Base-by-base conservation (phyloP, 2,888 invertebrate species). In the Poecilus cupreus region DNA sequence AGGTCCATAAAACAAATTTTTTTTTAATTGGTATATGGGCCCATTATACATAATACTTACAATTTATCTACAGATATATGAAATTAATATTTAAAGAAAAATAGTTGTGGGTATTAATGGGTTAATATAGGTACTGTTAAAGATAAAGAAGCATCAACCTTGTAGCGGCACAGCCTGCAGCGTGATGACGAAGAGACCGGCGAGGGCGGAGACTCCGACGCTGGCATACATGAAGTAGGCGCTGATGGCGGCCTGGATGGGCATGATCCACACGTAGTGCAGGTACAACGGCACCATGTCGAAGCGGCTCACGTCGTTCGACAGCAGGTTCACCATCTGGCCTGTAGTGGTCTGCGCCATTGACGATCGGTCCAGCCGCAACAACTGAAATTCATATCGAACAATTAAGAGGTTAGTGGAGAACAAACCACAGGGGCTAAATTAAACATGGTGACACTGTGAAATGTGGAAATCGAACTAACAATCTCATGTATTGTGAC, bases 281-380 rank as follows among this genome's bases (percentile, higher is more conserved):
- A 96, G 88, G 86, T 93, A 93, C 72, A 93, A 85, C 18, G 94
- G 91, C 20, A 93, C 92, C 88, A 93, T 88, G 86, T 96, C 96
- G 87, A 96, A 96, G 83, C 96, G 91, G 85, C 93, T 93, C 1
- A 96, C 96, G 87, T 97, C 97, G 85, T 96, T 96, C 0, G 96
- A 96, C 89, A 97, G 91, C 80, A 97, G 88, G 88, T 96, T 97
- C 64, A 96, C 93, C 85, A 97, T 93, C 88, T 96, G 94, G 0
- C 96, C 96, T 84, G 94, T 88, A 88, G 97, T 95, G 0, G 97
- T 96, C 86, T 96, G 93, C 0, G 95, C 94, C 46, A 97, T 88
- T 0, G 97, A 94, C 0, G 91, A 91, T 85, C 92, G 92, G 85
- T 93, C 94, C 46, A 95, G 88, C 82, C 90, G 90, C 54, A 95